phyloP scores from a whole-genome alignment of 1,140 invertebrate genomes.

The Drosophila lowei region DNA sequence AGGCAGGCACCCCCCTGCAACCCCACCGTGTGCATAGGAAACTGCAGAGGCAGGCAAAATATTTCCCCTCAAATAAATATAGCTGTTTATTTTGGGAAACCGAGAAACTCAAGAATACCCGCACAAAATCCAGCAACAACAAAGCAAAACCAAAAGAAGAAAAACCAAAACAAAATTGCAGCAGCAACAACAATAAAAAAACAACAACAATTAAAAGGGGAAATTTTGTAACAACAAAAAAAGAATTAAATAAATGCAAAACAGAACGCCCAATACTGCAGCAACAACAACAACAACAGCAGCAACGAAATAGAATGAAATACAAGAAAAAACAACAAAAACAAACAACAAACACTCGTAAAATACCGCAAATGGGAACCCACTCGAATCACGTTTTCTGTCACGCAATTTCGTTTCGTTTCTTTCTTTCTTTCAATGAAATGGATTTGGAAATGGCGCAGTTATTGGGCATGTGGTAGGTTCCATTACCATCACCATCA shows the following conservation, averaged over 20 bases:
- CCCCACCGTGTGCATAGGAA: constrained; percentile 22
- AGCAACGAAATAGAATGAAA: no score
- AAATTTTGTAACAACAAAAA: constrained; percentile 4
- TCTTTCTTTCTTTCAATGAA: constrained; percentile 49
- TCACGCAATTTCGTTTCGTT: constrained; percentile 41
- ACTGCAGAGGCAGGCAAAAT: constrained; percentile 45
- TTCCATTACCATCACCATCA: background rate
- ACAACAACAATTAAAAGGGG: background rate
- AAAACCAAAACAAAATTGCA: no score
- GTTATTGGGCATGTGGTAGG: constrained; percentile 20
- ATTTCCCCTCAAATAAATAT: constrained; percentile 49
- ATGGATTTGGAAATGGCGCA: constrained; percentile 48
- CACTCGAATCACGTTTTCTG: constrained; percentile 57
- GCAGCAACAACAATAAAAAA: background rate
- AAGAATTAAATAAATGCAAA: constrained; percentile 34
- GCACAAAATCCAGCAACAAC: background rate
- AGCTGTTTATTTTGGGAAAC: constrained; percentile 44
- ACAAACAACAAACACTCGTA: no score
- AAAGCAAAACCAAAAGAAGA: no score
- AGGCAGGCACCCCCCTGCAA: background rate
- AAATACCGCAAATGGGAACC: constrained; percentile 8
- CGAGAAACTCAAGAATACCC: constrained; percentile 29
- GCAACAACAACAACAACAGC: background rate
- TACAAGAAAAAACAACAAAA: no score
- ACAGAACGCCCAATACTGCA: constrained; percentile 27